A percentile compares a stretch with the other conserved stretches of the same genome.
phyloP scores from a whole-genome alignment of 2,797 vertebrate species.

The Danio tinwini region DNA sequence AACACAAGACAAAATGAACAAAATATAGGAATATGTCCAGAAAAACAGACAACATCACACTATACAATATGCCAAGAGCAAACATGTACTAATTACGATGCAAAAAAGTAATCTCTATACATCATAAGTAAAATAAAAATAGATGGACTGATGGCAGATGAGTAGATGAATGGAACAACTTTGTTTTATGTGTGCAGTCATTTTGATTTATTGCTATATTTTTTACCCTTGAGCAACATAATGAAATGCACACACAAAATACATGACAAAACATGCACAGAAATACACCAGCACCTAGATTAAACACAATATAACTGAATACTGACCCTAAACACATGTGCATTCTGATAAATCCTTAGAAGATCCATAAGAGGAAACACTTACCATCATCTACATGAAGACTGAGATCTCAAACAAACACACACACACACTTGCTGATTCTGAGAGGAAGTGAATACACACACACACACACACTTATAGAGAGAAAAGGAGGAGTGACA shows the following conservation, averaged over 20 bases:
- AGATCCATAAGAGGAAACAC: conserved; percentile 67
- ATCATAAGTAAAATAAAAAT: not conserved
- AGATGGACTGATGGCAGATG: not conserved
- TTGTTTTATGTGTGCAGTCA: not conserved
- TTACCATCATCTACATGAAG: conserved; percentile 82
- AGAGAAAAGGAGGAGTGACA: conserved; percentile 26
- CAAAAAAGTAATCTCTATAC: not conserved
- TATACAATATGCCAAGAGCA: not conserved
- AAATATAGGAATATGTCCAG: not conserved
- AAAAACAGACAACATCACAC: not conserved
- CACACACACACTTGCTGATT: conserved; percentile 60
- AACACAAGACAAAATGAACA: not conserved
- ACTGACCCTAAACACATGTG: not conserved
- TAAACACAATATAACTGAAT: conserved; percentile 38
- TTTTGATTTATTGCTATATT: not conserved
- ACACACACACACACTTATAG: conserved; percentile 60
- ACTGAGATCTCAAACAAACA: conserved; percentile 69
- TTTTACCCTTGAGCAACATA: conserved; percentile 3
- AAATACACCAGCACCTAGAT: conserved; percentile 39
- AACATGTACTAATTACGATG: not conserved
- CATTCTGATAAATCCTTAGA: conserved; percentile 54
- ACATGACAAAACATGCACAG: conserved; percentile 17
- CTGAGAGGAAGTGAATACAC: conserved; percentile 57
- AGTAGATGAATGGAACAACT: not conserved
- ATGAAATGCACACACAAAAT: not conserved